Evolutionary conservation across 2,113 vertebrate species (phyloP), one percentile per base, ranked within the genome.

Genomic region (Chionis minor): DNA sequence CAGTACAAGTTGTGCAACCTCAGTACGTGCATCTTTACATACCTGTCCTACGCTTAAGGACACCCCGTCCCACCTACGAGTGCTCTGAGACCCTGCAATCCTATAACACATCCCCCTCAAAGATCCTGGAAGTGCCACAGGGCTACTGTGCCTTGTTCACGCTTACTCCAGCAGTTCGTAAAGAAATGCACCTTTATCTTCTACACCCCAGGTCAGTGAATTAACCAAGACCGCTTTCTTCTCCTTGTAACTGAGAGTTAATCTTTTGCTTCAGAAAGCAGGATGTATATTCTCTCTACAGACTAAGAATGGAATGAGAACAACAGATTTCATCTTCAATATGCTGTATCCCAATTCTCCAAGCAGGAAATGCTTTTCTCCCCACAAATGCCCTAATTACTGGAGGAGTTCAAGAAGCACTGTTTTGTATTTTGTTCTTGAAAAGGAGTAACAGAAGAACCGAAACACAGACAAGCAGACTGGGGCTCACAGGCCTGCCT

Each of bases 281-380:
- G 96, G 94, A 96, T 95, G 54, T 2, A 12, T 4, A 35, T 66
- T 91, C 77, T 69, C 81, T 94, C 49, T 66, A 19, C 92, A 80
- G 86, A 40, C 94, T 83, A 59, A 72, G 88, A 73, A 88, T 45
- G 75, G 82, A 92, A 92, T 2, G 27, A 86, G 75, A 73, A 69
- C 14, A 86, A 80, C 66, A 86, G 73, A 81, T 52, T 77, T 42
- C 52, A 75, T 71, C 77, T 42, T 62, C 92, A 42, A 10, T 30
- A 14, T 19, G 23, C 83, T 71, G 40, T 12, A 78, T 79, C 95
- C 87, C 91, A 96, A 67, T 42, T 32, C 95, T 73, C 95, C 4
- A 23, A 54, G 81, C 92, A 96, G 96, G 97, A 97, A 97, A 97
- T 97, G 85, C 67, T 96, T 91, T 84, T 17, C 82, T 96, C 28